Conservation (phyloP, 2,113 vertebrate species). For the Turdus rufiventris region DNA sequence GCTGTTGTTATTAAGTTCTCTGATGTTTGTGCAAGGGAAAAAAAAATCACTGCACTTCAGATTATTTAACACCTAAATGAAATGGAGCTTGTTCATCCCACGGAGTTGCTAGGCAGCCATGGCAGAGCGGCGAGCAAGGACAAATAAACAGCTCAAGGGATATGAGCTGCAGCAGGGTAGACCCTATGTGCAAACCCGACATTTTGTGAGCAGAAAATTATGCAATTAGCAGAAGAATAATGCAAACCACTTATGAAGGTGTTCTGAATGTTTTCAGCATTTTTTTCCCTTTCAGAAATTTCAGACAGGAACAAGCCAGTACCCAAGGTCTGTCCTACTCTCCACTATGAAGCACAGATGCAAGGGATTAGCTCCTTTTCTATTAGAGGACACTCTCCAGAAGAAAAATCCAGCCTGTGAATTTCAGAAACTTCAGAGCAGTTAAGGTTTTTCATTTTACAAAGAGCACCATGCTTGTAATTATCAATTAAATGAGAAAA, state of each 20-base stretch:
- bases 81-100: background rate
- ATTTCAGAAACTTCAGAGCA: background rate
- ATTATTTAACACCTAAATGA: slow-evolving; percentile 28
- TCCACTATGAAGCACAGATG: background rate
- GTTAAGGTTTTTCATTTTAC: background rate
- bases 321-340: background rate
- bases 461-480: background rate
- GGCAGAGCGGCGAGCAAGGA: background rate
- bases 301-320: background rate
- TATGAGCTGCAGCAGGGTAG: background rate
- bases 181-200: background rate
- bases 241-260: background rate
- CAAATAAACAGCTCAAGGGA: background rate
- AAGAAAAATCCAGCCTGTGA: background rate
- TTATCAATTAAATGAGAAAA: background rate
- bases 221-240: background rate
- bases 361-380: background rate
- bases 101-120: slow-evolving; percentile 54
- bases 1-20: background rate
- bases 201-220: background rate
- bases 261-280: background rate
- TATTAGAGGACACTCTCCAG: background rate
- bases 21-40: background rate
- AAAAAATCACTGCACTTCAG: background rate
- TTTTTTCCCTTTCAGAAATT: background rate